Evolutionary conservation across 2,888 invertebrate genomes (phyloP).

Genomic region (Arenicola marina): DNA sequence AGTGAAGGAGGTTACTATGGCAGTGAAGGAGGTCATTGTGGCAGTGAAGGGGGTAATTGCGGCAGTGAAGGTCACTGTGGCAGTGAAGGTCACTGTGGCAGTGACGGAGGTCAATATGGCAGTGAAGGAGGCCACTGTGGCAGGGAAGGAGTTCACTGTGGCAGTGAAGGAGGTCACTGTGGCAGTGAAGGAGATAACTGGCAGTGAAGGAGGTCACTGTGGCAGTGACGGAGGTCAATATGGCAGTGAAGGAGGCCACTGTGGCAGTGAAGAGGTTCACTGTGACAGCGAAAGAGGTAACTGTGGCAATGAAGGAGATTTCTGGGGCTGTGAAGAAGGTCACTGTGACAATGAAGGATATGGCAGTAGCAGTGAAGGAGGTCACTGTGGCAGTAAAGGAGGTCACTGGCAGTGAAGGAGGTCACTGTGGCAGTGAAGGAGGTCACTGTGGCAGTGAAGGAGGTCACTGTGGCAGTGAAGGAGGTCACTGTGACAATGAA

Average conservation of each 20-base stretch:
- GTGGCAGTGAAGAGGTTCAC: neutral
- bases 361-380: neutral
- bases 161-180: neutral
- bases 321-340: neutral
- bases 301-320: neutral
- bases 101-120: neutral
- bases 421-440: slow-evolving; percentile 1
- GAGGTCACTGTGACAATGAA: neutral
- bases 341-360: neutral
- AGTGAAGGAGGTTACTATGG: neutral
- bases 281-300: neutral
- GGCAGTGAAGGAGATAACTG: neutral
- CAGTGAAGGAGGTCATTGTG: neutral
- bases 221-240: neutral
- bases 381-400: neutral
- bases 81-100: neutral
- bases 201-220: neutral
- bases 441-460: slow-evolving; percentile 3
- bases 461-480: neutral
- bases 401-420: too few species aligned
- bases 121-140: neutral
- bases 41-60: neutral
- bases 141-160: neutral
- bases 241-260: neutral
- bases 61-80: neutral